phyloP scores from a whole-genome alignment of 2,797 vertebrate genomes.

The Paedocypris micromegethes region DNA sequence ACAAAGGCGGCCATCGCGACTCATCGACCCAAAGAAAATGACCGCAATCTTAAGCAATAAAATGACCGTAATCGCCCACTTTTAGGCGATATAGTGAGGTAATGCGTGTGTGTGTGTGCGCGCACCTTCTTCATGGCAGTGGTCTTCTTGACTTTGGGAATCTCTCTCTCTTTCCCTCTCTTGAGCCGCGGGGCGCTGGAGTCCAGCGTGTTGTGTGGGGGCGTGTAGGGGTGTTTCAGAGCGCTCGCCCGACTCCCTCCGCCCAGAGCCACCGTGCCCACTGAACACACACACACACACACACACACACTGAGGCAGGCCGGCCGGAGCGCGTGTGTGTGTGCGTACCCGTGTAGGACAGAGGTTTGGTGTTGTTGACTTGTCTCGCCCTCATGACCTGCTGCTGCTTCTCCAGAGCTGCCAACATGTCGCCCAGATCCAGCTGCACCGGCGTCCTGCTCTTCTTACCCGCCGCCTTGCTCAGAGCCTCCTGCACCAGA shows the following conservation, averaged over 20 bases:
- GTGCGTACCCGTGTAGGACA: constrained; percentile 80
- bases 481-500: constrained; percentile 82
- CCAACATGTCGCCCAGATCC: constrained; percentile 95
- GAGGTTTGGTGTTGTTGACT: constrained; percentile 89
- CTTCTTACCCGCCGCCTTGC: constrained; percentile 95
- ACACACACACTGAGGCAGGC: neutral
- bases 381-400: constrained; percentile 94
- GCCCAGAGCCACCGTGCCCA: constrained; percentile 86
- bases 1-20: no score
- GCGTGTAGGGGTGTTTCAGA: constrained; percentile 67
- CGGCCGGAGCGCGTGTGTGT: neutral
- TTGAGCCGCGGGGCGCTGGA: constrained; percentile 86
- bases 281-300: constrained; percentile 57
- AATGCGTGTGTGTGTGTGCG: neutral
- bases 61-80: no score
- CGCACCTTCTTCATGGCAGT: constrained; percentile 96
- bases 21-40: no score
- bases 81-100: no score
- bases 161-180: constrained; percentile 91
- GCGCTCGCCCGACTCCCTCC: constrained; percentile 62
- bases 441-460: constrained; percentile 93
- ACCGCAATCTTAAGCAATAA: no score
- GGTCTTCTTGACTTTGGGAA: constrained; percentile 93
- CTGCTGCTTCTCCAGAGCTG: constrained; percentile 93
- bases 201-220: constrained; percentile 84